These are phyloP conservation scores for Cisticola juncidis DNA, from an alignment of 2,113 vertebrate genomes.

Conservation along the genomic window DNA sequence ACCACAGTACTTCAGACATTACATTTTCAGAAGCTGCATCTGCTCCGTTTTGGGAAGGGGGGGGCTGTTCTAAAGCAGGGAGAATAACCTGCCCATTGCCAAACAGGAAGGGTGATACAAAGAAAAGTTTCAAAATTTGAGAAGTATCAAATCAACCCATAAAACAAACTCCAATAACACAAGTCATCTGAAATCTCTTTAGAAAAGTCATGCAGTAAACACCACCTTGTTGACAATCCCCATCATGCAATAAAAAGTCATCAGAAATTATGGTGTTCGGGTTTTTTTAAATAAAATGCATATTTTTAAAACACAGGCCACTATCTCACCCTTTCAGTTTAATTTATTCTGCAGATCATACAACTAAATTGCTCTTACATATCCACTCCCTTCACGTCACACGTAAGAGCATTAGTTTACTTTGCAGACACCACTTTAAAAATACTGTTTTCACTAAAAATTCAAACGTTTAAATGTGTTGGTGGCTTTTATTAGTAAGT, in stretches of 20 bases:
- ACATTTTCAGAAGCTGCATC: neutral
- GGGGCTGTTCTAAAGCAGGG: neutral
- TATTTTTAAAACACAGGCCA: neutral
- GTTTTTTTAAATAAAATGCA: neutral
- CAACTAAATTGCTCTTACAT: neutral
- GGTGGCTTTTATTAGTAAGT: neutral
- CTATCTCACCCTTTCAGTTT: neutral
- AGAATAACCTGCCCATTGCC: neutral
- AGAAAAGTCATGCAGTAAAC: neutral
- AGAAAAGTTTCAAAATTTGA: neutral
- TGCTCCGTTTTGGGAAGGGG: neutral
- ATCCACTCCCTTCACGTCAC: neutral
- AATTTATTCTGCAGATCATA: neutral
- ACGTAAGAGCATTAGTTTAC: neutral
- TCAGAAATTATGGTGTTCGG: neutral
- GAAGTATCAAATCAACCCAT: neutral
- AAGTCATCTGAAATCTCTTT: neutral
- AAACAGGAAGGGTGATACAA: neutral
- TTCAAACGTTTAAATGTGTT: neutral
- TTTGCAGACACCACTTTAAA: neutral
- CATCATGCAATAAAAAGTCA: neutral
- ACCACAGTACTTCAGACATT: neutral
- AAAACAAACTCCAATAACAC: neutral
- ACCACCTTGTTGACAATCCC: accelerated
- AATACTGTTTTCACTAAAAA: neutral